These are phyloP conservation scores for Amniataba percoides DNA, from an alignment of 2,797 vertebrate species.

Conservation along the genomic window DNA sequence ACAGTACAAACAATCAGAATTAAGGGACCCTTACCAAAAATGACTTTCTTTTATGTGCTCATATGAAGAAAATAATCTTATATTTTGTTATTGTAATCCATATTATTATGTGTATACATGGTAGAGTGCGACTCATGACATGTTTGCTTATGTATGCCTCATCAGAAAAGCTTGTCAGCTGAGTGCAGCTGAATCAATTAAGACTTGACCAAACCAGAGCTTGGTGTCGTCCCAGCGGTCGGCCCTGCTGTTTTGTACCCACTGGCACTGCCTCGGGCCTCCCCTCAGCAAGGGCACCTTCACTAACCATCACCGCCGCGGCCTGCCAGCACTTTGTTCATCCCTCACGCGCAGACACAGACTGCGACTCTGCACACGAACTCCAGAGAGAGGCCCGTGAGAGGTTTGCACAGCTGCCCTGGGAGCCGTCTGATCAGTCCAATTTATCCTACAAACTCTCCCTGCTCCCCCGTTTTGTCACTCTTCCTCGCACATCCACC, in stretches of 20 bases:
- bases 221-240: conserved; percentile 38
- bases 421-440: conserved; percentile 53
- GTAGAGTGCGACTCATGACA: neutral
- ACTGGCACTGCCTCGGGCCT: conserved; percentile 58
- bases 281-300: conserved; percentile 70
- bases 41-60: neutral
- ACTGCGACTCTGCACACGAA: conserved; percentile 45
- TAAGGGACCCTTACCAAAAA: neutral
- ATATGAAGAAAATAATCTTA: neutral
- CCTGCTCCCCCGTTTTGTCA: conserved; percentile 43
- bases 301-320: conserved; percentile 35
- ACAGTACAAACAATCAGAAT: neutral
- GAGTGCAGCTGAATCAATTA: conserved; percentile 16
- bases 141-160: neutral
- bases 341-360: conserved; percentile 59
- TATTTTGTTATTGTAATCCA: neutral
- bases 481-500: conserved; percentile 45
- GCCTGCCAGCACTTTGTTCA: conserved; percentile 59
- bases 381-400: conserved; percentile 60
- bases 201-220: conserved; percentile 40
- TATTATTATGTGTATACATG: neutral
- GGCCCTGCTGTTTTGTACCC: conserved; percentile 50
- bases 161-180: conserved; percentile 33
- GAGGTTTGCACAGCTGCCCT: conserved; percentile 70
- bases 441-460: conserved; percentile 64